Base-by-base conservation (phyloP, 2,888 invertebrate genomes). In the Eupithecia subumbrata region DNA sequence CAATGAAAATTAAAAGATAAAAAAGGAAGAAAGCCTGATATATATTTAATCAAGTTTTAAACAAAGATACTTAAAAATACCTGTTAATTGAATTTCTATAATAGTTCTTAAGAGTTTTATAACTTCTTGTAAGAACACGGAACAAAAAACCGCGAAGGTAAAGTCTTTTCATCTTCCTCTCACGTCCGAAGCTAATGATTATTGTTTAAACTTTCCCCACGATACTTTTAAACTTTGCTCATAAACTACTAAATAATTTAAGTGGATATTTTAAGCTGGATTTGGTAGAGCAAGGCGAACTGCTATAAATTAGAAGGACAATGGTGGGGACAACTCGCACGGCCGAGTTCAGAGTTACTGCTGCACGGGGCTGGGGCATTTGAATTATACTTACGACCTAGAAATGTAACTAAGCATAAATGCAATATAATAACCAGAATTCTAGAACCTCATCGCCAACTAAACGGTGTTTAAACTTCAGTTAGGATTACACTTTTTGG, bases 251-350 rank as follows among this genome's bases (percentile, higher is more conserved):
- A 71, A 69, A 74, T 77, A 72, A 73, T 73, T 69, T 43, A 37
- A 69, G 37, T 67, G n/a, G 34, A 74, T 68, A 72, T 72, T 72
- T 63, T 45, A 73, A 34, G 34, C 43, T 56, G 69, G 63, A 69
- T 74, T 72, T 72, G 72, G 72, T 45, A 60, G 60, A 63, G 74
- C 73, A 64, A 71, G 63, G 76, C 45, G 52, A 73, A 77, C 72
- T 71, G 77, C 77, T 63, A 72, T 77, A 77, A 77, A 77, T 77
- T 68, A 71, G 66, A 64, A n/a, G 77, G 56, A 75, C 77, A 77
- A 77, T 74, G 77, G 74, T 25, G 72, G 9, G 22, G 71, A 74
- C 72, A 66, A 56, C 64, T 73, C 30, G 73, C 73, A 16, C 74
- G 30, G 73, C 56, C 34, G 52, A 76, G 64, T 74, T 40, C 40